Base-by-base conservation (phyloP, 1,140 invertebrate species). In the Drosophila nigrodunni region DNA sequence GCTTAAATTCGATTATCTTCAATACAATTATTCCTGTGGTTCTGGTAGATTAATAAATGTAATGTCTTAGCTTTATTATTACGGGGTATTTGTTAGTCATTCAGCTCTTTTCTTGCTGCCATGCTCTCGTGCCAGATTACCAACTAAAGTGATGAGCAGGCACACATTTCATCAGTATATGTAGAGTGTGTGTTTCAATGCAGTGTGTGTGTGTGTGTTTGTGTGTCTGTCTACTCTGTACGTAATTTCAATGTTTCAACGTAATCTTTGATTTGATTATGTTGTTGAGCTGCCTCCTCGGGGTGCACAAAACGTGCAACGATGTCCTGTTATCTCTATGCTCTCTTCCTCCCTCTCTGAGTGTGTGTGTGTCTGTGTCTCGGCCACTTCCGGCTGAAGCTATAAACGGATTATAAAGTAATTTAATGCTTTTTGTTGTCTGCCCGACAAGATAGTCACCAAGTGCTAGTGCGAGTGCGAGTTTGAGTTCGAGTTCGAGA, bases 361-460 rank as follows among this genome's bases (percentile, higher is more conserved):
- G 37, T 39, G 58, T 64, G 57, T 58, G 70, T 72, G 60, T 35
- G 77, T 43, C 59, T 66, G 66, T 50, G 81, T 83, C 83, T 83
- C 74, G 77, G 49, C 67, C 83, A 88, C 83, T 88, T 88, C 83
- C 83, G 83, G 85, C 74, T 69, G 39, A 58, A 80, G 83, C 85
- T 88, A 89, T 88, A 88, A 88, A 88, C 85, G 85, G 85, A 89
- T 89, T 89, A 89, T 89, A 90, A 89, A 89, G 85, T 90, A 89
- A 89, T 89, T 89, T 89, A 89, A 88, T 90, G 85, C 86, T 85
- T 89, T 89, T 85, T 89, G 86, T 90, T 81, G 86, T 75, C 77
- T 60, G 61, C 68, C 47, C 73, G 58, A 52, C 44, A 50, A 70
- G 75, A 58, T 74, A 61, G 61, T 74, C 54, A 37, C 37, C 15